Conservation (phyloP, 2,888 invertebrate genomes). For the Trichogramma evanescens region DNA sequence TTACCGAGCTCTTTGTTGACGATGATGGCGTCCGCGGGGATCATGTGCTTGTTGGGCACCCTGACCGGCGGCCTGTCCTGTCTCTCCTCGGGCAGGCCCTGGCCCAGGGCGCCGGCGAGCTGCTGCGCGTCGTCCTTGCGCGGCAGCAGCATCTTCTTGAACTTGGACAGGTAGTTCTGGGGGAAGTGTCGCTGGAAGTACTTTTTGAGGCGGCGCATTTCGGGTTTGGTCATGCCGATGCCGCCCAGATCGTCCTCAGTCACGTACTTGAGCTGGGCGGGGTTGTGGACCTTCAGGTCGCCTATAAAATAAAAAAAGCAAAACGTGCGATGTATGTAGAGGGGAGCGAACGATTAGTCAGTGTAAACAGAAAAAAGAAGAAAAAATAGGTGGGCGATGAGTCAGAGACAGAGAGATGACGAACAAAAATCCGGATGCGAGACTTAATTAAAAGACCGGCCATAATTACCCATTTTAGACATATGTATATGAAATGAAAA, state of each 20-base stretch:
- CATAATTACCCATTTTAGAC: neutral
- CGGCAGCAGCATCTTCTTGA: conserved; percentile 72
- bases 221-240: conserved; percentile 90
- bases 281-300: conserved; percentile 80
- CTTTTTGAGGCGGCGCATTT: conserved; percentile 88
- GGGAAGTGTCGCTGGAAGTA: conserved; percentile 90
- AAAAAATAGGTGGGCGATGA: too few relatives aligned
- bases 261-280: conserved; percentile 88
- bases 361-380: too few relatives aligned
- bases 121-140: conserved; percentile 47
- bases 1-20: conserved; percentile 82
- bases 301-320: conserved; percentile 26
- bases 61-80: conserved; percentile 49
- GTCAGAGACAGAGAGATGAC: too few relatives aligned
- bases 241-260: conserved; percentile 84
- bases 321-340: neutral
- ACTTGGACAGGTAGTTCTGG: conserved; percentile 85
- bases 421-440: too few relatives aligned
- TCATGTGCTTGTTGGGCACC: conserved; percentile 75
- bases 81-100: conserved; percentile 43
- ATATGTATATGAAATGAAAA: neutral
- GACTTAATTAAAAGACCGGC: neutral
- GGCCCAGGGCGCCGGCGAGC: conserved; percentile 32
- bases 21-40: conserved; percentile 81
- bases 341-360: neutral